phyloP scores from a whole-genome alignment of 1,140 invertebrate genomes.

The Pristionchus pacificus region DNA sequence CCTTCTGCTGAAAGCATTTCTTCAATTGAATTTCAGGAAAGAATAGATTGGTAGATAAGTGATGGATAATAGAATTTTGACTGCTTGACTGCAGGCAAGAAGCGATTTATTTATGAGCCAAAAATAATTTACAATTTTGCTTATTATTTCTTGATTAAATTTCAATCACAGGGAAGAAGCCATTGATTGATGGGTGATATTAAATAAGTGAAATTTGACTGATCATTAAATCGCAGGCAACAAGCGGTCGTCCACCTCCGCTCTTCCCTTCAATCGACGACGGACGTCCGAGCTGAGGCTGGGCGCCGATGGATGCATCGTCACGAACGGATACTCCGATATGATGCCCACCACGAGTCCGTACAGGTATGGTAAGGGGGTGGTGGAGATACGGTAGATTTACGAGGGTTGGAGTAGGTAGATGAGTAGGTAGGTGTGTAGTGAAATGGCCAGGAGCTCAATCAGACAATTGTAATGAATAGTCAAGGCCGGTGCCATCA shows the following conservation, averaged over 20 bases:
- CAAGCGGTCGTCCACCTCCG: no score
- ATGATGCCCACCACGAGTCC: not conserved
- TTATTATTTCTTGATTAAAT: not conserved
- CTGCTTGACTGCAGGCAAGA: no score
- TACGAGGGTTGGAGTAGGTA: not conserved
- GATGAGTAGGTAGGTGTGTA: not conserved
- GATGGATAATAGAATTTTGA: no score
- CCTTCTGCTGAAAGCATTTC: no score
- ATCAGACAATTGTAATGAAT: not conserved
- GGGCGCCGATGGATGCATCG: conserved; percentile 38
- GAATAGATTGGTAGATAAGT: no score
- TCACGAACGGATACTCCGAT: conserved; percentile 45
- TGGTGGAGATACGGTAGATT: not conserved
- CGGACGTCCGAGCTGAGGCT: conserved; percentile 49
- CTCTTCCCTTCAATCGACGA: conserved; percentile 27
- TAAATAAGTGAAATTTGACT: no score
- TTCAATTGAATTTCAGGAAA: no score
- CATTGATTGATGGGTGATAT: no score
- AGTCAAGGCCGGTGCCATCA: not conserved
- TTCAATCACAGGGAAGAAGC: not conserved
- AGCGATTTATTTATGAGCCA: no score
- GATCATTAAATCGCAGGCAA: no score
- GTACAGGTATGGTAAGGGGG: no score
- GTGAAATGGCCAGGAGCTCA: not conserved
- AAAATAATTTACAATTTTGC: not conserved